Base-by-base conservation (phyloP, 2,797 vertebrate genomes). In the Paratrypauchen microcephalus region DNA sequence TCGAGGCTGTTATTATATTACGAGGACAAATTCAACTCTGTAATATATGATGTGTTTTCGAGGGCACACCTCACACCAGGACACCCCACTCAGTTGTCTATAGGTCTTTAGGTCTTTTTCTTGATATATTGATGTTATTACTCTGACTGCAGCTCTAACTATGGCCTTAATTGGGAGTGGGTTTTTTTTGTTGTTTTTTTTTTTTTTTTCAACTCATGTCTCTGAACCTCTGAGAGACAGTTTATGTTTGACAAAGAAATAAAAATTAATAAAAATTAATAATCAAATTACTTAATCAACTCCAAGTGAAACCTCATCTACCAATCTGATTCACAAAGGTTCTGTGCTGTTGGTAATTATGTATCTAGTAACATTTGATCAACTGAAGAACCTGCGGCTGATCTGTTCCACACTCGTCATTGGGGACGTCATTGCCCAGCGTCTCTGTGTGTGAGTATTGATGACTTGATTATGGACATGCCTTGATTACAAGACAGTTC, bases 281-380 rank as follows among this genome's bases (percentile, higher is more conserved):
- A 26, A 15, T 57, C 55, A 57, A 58, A 55, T 2, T 55, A 55
- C 23, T 23, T 21, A 23, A 54, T 18, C 48, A 50, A 45, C 9
- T 54, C n/a, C 19, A 23, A 55, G 52, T 23, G 21, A 55, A 55
- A 55, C n/a, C 21, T 23, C 15, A n/a, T 5, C 41, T 15, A 11
- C 18, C 28, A 9, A n/a, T 36, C 12, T 19, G 3, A 39, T 21
- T 24, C 0, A 24, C 47, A 23, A 16, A 41, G 13, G 61, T 62
- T 55, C 11, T 57, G 28, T 74, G 55, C 65, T 47, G 23, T 55
- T 30, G 70, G 30, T 79, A 83, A 87, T 86, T 82, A 70, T 70
- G 73, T 76, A 45, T 71, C 79, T 85, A 85, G 83, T 75, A 66
- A 78, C 74, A 74, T 65, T 70, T 81, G 78, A 82, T 83, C 64